phyloP scores from a whole-genome alignment of 1,140 invertebrate species.

The Anagrus nilaparvatae region DNA sequence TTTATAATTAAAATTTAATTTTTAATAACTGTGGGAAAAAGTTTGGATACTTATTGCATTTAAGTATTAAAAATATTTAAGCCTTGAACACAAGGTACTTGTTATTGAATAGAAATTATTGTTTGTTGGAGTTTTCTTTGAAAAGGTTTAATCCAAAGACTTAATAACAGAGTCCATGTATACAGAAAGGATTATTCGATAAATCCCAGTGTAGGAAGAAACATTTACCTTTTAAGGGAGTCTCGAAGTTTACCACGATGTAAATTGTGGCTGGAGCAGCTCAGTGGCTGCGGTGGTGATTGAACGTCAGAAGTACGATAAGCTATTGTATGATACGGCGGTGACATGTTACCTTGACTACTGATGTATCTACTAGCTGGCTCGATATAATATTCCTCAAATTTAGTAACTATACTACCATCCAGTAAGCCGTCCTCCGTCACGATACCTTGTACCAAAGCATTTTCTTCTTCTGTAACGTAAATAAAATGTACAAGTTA shows the following conservation, averaged over 20 bases:
- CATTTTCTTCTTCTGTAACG: constrained; percentile 69
- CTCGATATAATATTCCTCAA: constrained; percentile 79
- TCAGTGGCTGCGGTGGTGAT: constrained; percentile 42
- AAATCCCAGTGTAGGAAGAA: background rate
- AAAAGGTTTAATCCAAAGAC: too few species aligned
- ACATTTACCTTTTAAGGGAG: constrained; percentile 23
- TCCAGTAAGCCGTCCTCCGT: constrained; percentile 82
- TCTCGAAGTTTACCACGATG: constrained; percentile 20
- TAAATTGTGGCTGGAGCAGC: constrained; percentile 47
- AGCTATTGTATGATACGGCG: constrained; percentile 66
- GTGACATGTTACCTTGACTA: constrained; percentile 34
- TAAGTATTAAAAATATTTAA: too few species aligned
- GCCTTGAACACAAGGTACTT: too few species aligned
- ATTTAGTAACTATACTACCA: constrained; percentile 66
- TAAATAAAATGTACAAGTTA: too few species aligned
- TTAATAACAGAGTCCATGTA: background rate
- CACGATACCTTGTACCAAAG: constrained; percentile 75
- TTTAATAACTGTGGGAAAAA: too few species aligned
- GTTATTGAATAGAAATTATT: too few species aligned
- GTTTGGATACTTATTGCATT: too few species aligned
- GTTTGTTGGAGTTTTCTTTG: background rate
- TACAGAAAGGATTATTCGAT: constrained; percentile 1
- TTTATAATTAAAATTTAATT: too few species aligned
- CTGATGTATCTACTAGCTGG: constrained; percentile 62
- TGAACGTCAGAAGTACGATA: constrained; percentile 73